Percentiles rank a stretch among this genome's conserved stretches.
Conservation (phyloP, 64 coral and sea anemone genomes). For the Trachythela sp. region DNA sequence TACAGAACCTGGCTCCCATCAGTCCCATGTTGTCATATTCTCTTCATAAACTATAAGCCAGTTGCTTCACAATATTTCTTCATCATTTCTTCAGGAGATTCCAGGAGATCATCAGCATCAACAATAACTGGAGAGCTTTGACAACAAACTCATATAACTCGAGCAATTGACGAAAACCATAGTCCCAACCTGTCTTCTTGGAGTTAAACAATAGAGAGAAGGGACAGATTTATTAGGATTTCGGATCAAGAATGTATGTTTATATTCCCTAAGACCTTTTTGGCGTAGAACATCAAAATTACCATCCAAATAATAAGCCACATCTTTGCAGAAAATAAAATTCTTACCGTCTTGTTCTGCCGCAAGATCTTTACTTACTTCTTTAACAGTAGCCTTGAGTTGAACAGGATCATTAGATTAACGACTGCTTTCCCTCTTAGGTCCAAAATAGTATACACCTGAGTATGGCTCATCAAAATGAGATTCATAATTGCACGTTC, state of each 20-base stretch:
- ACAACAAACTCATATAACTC: slow-evolving; percentile 52
- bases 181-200: slow-evolving; percentile 78
- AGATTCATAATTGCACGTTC: slow-evolving; percentile 90
- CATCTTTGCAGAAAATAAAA: slow-evolving; percentile 81
- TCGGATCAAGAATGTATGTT: slow-evolving; percentile 80
- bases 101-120: slow-evolving; percentile 42
- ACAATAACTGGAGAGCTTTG: slow-evolving; percentile 31
- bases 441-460: slow-evolving; percentile 70
- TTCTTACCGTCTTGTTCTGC: slow-evolving; percentile 72
- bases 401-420: slow-evolving; percentile 48
- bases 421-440: slow-evolving; percentile 63
- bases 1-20: no score
- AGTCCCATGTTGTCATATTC: slow-evolving; percentile 37
- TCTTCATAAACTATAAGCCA: slow-evolving; percentile 31
- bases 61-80: slow-evolving; percentile 23
- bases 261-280: slow-evolving; percentile 62
- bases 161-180: slow-evolving; percentile 78
- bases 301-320: slow-evolving; percentile 84
- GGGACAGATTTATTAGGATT: slow-evolving; percentile 60
- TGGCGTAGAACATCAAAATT: slow-evolving; percentile 64
- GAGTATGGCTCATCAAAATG: slow-evolving; percentile 79
- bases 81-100: slow-evolving; percentile 46
- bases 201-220: slow-evolving; percentile 72
- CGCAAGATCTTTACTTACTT: slow-evolving; percentile 46
- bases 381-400: slow-evolving; percentile 39